Evolutionary conservation across 2,888 invertebrate species (phyloP).

Genomic region (Perdita meconis): DNA sequence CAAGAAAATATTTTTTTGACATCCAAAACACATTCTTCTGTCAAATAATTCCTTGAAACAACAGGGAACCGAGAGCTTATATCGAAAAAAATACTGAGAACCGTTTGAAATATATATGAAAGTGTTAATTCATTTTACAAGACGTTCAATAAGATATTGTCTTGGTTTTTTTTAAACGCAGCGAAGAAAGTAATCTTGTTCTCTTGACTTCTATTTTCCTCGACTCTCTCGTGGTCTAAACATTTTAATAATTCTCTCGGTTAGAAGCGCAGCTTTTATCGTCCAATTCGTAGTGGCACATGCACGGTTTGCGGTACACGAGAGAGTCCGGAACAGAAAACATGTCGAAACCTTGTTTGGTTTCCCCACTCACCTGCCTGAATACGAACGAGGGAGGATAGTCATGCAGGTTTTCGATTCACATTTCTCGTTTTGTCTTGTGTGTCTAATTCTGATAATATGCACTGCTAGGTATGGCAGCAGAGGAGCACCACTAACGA

Average conservation of each 20-base stretch:
- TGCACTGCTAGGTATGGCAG: constrained; percentile 71
- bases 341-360: constrained; percentile 7
- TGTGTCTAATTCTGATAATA: constrained; percentile 74
- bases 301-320: constrained; percentile 21
- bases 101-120: too few species aligned
- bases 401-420: constrained; percentile 52
- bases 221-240: constrained; percentile 8
- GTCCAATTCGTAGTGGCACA: neutral
- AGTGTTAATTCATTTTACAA: too few species aligned
- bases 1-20: too few species aligned
- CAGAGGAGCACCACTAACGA: constrained; percentile 69
- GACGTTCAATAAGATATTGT: neutral
- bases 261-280: neutral
- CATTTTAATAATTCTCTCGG: neutral
- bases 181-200: neutral
- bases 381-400: constrained; percentile 39
- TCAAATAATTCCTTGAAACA: too few species aligned
- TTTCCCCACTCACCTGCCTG: constrained; percentile 20
- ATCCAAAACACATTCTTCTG: too few species aligned
- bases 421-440: constrained; percentile 36
- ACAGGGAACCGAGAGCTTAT: too few species aligned
- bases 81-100: too few species aligned
- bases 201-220: constrained; percentile 13
- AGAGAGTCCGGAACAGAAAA: constrained; percentile 6
- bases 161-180: neutral